Conservation (phyloP, 2,797 vertebrate genomes). For the Mus caroli region DNA sequence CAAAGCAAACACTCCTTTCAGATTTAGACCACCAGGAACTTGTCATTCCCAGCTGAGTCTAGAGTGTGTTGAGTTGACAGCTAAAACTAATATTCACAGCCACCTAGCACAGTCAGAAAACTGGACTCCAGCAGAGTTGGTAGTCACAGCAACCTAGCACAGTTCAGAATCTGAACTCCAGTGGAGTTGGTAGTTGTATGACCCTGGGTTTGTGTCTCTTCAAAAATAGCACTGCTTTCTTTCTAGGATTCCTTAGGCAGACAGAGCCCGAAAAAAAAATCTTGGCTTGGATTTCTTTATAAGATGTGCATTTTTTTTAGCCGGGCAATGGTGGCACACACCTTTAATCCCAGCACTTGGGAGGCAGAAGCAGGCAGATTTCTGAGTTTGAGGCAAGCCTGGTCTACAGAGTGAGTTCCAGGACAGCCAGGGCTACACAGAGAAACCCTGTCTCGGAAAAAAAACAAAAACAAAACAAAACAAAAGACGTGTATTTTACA, state of each 20-base stretch:
- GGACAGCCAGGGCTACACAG: no score
- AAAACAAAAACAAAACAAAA: no score
- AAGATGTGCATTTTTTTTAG: not conserved
- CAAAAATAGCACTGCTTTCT: not conserved
- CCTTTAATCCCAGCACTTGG: no score
- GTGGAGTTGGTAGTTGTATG: not conserved
- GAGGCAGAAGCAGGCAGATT: no score
- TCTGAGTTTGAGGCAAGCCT: no score
- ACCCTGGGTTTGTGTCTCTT: not conserved
- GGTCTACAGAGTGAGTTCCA: no score
- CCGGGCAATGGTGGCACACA: no score
- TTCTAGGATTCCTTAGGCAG: not conserved
- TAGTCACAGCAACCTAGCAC: not conserved
- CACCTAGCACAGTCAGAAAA: not conserved
- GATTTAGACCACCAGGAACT: not conserved
- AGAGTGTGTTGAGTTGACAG: not conserved
- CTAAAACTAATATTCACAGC: not conserved
- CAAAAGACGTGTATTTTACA: not conserved
- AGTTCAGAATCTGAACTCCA: not conserved
- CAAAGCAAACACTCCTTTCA: not conserved
- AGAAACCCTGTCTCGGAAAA: no score
- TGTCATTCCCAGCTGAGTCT: not conserved
- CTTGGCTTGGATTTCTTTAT: not conserved
- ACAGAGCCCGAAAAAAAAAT: not conserved
- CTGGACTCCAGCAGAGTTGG: not conserved